Base-by-base conservation (phyloP, 2,113 vertebrate species). In the Illadopsis cleaveri region DNA sequence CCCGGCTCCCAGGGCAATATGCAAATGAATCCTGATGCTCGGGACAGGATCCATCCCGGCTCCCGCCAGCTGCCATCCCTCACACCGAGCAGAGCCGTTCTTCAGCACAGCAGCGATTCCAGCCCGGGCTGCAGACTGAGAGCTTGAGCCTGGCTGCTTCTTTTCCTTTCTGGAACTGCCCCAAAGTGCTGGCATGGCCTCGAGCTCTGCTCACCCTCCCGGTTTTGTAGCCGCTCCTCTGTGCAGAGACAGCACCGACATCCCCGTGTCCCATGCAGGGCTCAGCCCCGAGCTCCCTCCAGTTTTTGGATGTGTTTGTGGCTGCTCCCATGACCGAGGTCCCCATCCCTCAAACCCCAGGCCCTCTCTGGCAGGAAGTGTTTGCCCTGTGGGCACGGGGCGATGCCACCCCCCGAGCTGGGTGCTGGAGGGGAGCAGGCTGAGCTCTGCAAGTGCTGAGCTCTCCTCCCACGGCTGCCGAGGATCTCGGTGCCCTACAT, bases 401-500 rank as follows among this genome's bases (percentile, higher is more conserved):
- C 0, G 10, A 19, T 69, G 86, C 11, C 18, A 15, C 6, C 40
- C 45, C 35, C 42, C 0, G 14, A 2, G 50, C 50, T 19, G 51
- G 68, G 60, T 5, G 58, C 66, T 31, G 57, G 9, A 48, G 61
- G 71, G 72, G 68, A 62, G 4, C 44, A 33, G 91, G 35, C 44
- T 76, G 87, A 24, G 50, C 7, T 66, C 20, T 38, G 90, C 76
- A 20, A 68, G 91, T 2, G 27, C 90, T 64, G 71, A 85, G 48
- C 24, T 2, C 44, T 94, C 86, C 93, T 94, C 89, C 93, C 91
- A 83, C 56, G 19, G 84, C 88, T 45, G 50, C 85, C 25, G 77
- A 86, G 62, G 4, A 54, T 44, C 84, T 94, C 12, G 0, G 64
- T 96, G 95, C 87, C 96, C 95, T 95, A 97, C 30, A 93, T 97